phyloP scores from a whole-genome alignment of 2,888 invertebrate genomes.

The Drosophila fungiperda region DNA sequence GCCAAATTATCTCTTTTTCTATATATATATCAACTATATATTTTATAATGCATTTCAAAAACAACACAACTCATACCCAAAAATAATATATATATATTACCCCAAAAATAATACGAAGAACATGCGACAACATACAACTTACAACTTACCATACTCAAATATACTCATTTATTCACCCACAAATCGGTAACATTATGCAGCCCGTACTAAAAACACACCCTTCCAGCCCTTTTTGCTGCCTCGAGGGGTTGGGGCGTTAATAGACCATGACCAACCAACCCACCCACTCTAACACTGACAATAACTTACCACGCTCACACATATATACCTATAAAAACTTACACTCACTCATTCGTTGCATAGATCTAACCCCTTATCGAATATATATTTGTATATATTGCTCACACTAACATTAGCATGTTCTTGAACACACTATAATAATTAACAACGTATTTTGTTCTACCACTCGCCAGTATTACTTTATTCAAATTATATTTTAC shows the following conservation, averaged over 20 bases:
- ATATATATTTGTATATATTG: constrained; percentile 16
- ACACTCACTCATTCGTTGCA: constrained; percentile 8
- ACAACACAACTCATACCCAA: constrained; percentile 12
- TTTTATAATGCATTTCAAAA: constrained; percentile 7
- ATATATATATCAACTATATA: constrained; percentile 2
- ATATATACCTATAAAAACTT: not conserved
- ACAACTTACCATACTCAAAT: constrained; percentile 8
- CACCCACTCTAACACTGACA: constrained; percentile 33
- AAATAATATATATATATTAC: constrained; percentile 10
- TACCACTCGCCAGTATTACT: not conserved
- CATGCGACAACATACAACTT: constrained; percentile 2
- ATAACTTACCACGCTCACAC: constrained; percentile 33
- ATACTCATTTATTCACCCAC: constrained; percentile 13
- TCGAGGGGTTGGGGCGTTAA: constrained; percentile 33
- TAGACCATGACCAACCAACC: constrained; percentile 60
- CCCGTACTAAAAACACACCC: constrained; percentile 36
- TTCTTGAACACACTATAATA: constrained; percentile 7
- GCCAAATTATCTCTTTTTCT: constrained; percentile 31
- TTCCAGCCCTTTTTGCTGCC: not conserved
- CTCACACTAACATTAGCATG: constrained; percentile 42
- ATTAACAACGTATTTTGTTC: constrained; percentile 4
- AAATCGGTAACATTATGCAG: constrained; percentile 25
- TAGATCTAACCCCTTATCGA: constrained; percentile 38
- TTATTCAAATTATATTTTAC: not conserved
- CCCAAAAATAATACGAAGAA: not conserved